Base-by-base conservation (phyloP, 2,797 vertebrate genomes). In the Poliocrania exsul region DNA sequence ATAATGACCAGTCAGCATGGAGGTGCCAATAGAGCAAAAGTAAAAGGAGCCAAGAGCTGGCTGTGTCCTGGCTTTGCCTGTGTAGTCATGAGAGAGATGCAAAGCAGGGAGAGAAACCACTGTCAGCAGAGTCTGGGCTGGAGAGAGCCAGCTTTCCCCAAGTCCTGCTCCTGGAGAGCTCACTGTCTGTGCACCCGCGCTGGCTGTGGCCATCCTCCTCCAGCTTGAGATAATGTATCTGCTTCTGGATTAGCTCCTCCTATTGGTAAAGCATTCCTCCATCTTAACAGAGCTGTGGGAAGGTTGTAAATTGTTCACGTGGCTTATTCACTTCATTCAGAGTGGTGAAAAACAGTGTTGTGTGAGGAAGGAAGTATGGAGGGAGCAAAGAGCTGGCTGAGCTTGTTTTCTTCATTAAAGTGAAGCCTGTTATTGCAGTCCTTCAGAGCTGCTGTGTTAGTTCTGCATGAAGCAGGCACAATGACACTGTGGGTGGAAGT, bases 311-410 rank as follows among this genome's bases (percentile, higher is more conserved):
- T 61, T 80, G 18, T 82, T 89, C 60, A 25, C 0, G 0, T 37
- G 51, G 18, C 31, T 66, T 86, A 16, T 49, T n/a, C n/a, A n/a
- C 44, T 28, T 78, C 29, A 11, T 54, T 92, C 10, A 3, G 4
- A 67, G 26, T 6, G 4, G 33, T 60, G 60, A 38, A n/a, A 86
- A 81, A 29, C 38, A 49, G 15, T 0, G 0, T 53, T 4, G 3
- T 0, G 1, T 13, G 64, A 66, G 26, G 29, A 46, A 85, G 20
- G 49, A 49, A 23, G 2, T 37, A 1, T 3, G 11, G 71, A 79
- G 29, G 25, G 15, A 28, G 16, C 44, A 51, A 79, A 61, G 78
- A 84, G 50, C 46, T 90, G 69, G 2, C 42, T 60, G 71, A 86
- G 54, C 50, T 56, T 3, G 3, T 64, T 70, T 62, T 53, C 66